Evolutionary conservation across 2,797 vertebrate species (phyloP).

Genomic region (Galaxias olidus): DNA sequence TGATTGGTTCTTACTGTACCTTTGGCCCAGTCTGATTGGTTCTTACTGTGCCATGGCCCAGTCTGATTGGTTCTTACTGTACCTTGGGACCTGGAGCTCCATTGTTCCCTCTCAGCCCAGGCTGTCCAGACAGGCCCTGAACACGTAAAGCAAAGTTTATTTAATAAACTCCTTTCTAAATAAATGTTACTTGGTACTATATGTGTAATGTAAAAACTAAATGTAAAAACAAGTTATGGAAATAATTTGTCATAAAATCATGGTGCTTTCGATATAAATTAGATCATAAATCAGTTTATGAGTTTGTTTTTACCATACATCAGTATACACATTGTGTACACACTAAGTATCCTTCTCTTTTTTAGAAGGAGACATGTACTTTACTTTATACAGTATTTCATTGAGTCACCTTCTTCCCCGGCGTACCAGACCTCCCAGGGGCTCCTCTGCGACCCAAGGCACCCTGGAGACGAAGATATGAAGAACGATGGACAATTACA

Average conservation of each 20-base stretch:
- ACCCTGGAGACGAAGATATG: conserved; percentile 56
- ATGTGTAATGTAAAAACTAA: too few species aligned
- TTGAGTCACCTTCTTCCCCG: conserved; percentile 64
- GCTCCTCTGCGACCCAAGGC: conserved; percentile 61
- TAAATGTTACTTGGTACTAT: neutral
- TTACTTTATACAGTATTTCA: conserved; percentile 7
- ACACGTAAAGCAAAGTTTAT: conserved; percentile 9
- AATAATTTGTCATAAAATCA: too few species aligned
- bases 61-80: neutral
- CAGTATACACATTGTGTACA: too few species aligned
- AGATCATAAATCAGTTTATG: too few species aligned
- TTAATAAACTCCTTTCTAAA: too few species aligned
- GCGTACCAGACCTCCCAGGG: conserved; percentile 55
- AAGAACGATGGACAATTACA: neutral
- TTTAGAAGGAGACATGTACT: too few species aligned
- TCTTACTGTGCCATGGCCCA: conserved; percentile 55
- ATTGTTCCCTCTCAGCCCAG: conserved; percentile 60
- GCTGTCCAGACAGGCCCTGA: conserved; percentile 66
- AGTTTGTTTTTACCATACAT: too few species aligned
- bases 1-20: too few species aligned
- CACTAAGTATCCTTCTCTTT: too few species aligned
- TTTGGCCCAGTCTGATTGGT: too few species aligned
- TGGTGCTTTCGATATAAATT: too few species aligned
- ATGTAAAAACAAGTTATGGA: too few species aligned
- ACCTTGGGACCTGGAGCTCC: conserved; percentile 70